Evolutionary conservation across 1,140 invertebrate species (phyloP), one percentile per base, ranked within the genome.

Genomic region (Drosophila varians): DNA sequence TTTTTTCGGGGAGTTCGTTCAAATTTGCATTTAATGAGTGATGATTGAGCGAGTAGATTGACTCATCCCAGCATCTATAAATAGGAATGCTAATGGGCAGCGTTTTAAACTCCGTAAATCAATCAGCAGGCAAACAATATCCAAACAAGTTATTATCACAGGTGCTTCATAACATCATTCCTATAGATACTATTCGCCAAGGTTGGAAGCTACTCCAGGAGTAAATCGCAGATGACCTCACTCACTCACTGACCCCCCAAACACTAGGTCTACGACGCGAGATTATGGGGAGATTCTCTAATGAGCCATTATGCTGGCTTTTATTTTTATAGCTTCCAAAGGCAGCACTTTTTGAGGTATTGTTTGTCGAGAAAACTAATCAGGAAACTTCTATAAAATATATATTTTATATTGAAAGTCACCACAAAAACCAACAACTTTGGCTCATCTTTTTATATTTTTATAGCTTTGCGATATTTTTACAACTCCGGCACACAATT

Each of bases 61-160:
- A 66, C 25, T 51, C 31, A 62, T 21, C 18, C 14, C 18, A 18
- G 16, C 51, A 11, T 28, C 64, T 53, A 68, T 53, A 53, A 66
- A 68, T 68, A 68, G 38, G 3, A 16, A 64, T 51, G 46, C 64
- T 53, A 66, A 68, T 66, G 36, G 42, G 38, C n/a, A 36, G 7
- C n/a, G 8, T 31, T 38, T 40, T 7, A 43, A 38, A 31, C 36
- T 51, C 23, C 58, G 65, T 66, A 68, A 68, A 68, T 68, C 64
- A 68, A 68, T 68, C 38, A 28, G 64, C 5, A 6, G 14, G 43
- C 31, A 28, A 16, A 34, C 53, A 57, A 57, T 38, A 23, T 8
- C 43, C 19, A 66, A 66, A 64, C 62, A 16, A 66, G 62, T 52
- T 66, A 66, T 66, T 11, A 49, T 64, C 12, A 23, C 9, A 34